Evolutionary conservation across 2,888 invertebrate genomes (phyloP), one percentile per base, ranked within the genome.

Genomic region (Temnothorax unifasciatus): DNA sequence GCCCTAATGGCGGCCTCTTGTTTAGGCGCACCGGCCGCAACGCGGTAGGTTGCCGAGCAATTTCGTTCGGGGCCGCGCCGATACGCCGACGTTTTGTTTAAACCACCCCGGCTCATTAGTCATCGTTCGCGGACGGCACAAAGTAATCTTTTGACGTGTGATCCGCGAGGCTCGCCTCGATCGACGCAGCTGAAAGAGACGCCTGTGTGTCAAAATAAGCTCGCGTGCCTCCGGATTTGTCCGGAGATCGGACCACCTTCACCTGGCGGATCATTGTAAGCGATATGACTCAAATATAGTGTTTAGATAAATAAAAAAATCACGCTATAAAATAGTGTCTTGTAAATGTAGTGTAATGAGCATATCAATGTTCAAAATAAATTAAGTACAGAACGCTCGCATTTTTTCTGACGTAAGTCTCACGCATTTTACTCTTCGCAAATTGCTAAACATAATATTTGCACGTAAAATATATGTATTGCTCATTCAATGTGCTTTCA

Each of bases 1-100:
- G 90, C 5, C 87, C 90, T 92, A 93, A 92, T 92, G 92, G 92
- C 89, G 84, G 89, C 90, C 93, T 89, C 93, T 93, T 93, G 93
- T 93, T 93, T 92, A 90, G 92, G 83, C 77, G 83, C 74, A 85
- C 74, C 73, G 85, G 85, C 84, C 88, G 92, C 92, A 90, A 88
- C 87, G 92, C 92, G 91, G 92, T 92, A 92, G 92, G 91, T 91
- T 89, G 87, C 87, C 86, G 89, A 86, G 90, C 89, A 91, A 92
- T 92, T 88, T 91, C 86, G 87, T 87, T 74, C 82, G 82, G 84
- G 84, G 68, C 64, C 73, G 54, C 50, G 69, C 76, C 83, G 83
- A 87, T 89, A 85, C 85, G 66, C 68, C 85, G 83, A 87, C 88
- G 89, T 92, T 93, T 92, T 90, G 90, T 92, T 93, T 91, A 90